These are phyloP conservation scores for Halocynthia roretzi DNA, from an alignment of 23 tunicate species.

Conservation along the genomic window DNA sequence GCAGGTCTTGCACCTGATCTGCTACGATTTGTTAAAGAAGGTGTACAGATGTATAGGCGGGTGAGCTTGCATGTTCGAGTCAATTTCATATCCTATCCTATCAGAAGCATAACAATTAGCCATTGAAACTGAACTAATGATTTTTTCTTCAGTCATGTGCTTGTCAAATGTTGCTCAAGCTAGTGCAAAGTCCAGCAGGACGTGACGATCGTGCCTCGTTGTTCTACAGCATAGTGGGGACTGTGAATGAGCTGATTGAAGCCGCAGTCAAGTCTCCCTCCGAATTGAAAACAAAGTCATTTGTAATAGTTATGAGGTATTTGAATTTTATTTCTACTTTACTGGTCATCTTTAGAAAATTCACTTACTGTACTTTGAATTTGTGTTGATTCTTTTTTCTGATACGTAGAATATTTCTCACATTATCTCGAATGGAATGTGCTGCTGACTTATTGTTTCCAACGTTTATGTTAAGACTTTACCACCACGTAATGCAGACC, in stretches of 20 bases:
- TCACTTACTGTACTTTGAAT: not conserved
- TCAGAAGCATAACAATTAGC: not conserved
- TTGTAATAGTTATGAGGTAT: slow-evolving; percentile 30
- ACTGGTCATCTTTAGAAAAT: not conserved
- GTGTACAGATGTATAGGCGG: slow-evolving; percentile 52
- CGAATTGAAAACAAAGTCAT: slow-evolving; percentile 31
- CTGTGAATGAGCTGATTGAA: slow-evolving; percentile 11
- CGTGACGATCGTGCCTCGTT: not conserved
- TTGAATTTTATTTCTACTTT: not conserved
- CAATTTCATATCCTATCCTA: not conserved
- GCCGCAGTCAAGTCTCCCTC: not conserved
- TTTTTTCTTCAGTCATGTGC: slow-evolving; percentile 30
- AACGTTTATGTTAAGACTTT: not conserved
- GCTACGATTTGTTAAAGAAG: slow-evolving; percentile 26
- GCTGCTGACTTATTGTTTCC: not conserved
- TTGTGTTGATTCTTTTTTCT: too few species aligned
- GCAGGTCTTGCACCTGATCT: slow-evolving; percentile 29
- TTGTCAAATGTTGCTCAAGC: slow-evolving; percentile 31
- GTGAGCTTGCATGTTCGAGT: slow-evolving; percentile 16
- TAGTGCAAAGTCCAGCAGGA: not conserved
- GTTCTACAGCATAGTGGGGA: slow-evolving; percentile 3
- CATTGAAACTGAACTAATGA: not conserved
- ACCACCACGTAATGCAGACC: not conserved
- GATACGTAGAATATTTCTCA: not conserved
- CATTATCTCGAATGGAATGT: too few species aligned